phyloP scores from a whole-genome alignment of 2,888 invertebrate genomes.

The Tenthredo mesomela region DNA sequence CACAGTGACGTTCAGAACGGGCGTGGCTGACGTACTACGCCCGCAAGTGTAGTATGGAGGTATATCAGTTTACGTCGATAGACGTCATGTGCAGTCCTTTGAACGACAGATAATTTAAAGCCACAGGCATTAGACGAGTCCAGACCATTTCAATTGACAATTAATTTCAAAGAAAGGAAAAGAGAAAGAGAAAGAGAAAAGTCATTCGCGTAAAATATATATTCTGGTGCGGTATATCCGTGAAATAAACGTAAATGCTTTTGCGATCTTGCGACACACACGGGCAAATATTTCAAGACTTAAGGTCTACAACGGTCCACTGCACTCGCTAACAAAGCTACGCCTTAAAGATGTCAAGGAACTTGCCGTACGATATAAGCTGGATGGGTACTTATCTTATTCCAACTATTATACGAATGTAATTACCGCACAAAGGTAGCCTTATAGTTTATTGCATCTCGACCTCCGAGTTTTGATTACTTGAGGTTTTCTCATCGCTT shows the following conservation, averaged over 20 bases:
- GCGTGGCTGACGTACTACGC: conserved; percentile 42
- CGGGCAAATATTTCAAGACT: conserved; percentile 19
- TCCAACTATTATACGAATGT: conserved; percentile 19
- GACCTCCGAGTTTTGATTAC: neutral
- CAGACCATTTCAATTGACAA: neutral
- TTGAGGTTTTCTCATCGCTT: neutral
- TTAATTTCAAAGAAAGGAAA: neutral
- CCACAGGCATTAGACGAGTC: neutral
- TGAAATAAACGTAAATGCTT: neutral
- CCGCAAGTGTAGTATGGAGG: neutral
- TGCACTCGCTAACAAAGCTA: conserved; percentile 38
- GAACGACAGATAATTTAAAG: neutral
- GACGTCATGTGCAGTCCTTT: neutral
- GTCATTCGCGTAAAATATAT: neutral
- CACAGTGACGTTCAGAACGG: conserved; percentile 29
- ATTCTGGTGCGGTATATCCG: neutral
- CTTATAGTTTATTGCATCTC: neutral
- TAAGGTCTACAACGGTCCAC: conserved; percentile 17
- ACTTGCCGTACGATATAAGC: conserved; percentile 22
- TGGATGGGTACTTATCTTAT: conserved; percentile 12
- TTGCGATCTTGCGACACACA: neutral
- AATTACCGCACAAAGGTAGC: conserved; percentile 1
- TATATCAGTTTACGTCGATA: conserved; percentile 9
- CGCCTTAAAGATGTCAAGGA: conserved; percentile 38
- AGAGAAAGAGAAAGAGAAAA: neutral